Evolutionary conservation across 2,888 invertebrate species (phyloP).

Genomic region (Danaus chrysippus): DNA sequence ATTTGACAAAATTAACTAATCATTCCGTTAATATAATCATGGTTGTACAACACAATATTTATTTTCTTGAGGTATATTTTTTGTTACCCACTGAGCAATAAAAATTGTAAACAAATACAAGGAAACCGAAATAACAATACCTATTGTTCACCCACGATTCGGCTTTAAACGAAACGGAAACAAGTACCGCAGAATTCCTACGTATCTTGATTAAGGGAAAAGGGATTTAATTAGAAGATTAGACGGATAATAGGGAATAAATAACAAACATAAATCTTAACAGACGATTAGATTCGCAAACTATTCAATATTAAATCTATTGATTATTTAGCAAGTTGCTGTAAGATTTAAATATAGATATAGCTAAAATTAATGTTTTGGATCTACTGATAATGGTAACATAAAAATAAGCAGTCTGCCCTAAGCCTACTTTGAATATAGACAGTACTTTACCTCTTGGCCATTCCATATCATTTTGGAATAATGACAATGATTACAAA

Average conservation of each 20-base stretch:
- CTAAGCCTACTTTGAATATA: background rate
- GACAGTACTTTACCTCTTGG: conserved; percentile 3
- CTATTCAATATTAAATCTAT: background rate
- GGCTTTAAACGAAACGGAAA: conserved; percentile 5
- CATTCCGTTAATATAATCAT: no score
- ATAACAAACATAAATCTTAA: conserved; percentile 2
- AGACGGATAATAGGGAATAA: conserved; percentile 6
- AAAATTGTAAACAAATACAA: no score
- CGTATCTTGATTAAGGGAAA: conserved; percentile 5
- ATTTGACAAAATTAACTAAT: no score
- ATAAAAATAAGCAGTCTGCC: background rate
- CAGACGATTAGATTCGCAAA: conserved; percentile 2
- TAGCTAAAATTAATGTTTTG: no score
- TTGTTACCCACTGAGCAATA: no score
- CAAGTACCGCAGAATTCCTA: conserved; percentile 3
- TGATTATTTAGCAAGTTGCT: background rate
- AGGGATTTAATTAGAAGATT: conserved; percentile 7
- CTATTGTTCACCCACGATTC: conserved; percentile 1
- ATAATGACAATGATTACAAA: conserved; percentile 30
- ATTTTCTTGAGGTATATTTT: no score
- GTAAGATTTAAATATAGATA: no score
- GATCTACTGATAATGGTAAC: background rate
- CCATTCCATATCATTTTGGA: conserved; percentile 17
- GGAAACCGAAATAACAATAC: background rate
- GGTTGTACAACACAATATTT: no score